These are phyloP conservation scores for Pangasius djambal DNA, from an alignment of 2,797 vertebrate genomes.

Conservation along the genomic window DNA sequence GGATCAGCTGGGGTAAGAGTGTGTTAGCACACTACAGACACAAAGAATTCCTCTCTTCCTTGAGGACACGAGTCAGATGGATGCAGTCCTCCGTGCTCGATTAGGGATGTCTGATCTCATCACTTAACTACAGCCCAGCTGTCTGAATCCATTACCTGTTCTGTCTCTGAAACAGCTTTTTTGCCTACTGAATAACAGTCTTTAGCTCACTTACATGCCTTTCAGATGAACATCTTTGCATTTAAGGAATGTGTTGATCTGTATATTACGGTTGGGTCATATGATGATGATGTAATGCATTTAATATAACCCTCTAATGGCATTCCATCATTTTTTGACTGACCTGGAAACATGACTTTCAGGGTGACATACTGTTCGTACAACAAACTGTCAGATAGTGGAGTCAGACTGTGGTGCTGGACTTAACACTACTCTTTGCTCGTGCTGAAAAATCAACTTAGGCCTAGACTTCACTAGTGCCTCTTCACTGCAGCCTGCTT, in stretches of 20 bases:
- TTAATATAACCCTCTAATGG: neutral
- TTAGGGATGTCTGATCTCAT: conserved; percentile 58
- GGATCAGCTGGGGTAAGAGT: conserved; percentile 53
- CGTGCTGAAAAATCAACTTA: neutral
- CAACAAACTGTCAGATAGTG: neutral
- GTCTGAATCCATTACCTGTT: conserved; percentile 53
- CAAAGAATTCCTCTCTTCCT: conserved; percentile 45
- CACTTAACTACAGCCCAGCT: conserved; percentile 51
- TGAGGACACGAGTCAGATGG: conserved; percentile 33
- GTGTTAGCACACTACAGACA: conserved; percentile 44
- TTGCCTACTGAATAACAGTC: conserved; percentile 4
- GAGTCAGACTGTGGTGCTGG: neutral
- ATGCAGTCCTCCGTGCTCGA: conserved; percentile 47
- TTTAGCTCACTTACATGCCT: neutral
- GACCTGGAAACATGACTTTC: neutral
- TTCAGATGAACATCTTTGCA: neutral
- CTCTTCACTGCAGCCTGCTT: neutral
- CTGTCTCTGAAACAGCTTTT: conserved; percentile 41
- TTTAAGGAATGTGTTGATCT: neutral
- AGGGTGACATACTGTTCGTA: neutral
- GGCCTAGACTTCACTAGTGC: too few species aligned
- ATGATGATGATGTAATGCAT: neutral
- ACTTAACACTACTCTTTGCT: neutral
- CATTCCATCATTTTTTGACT: neutral
- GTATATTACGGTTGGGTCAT: neutral